These are phyloP conservation scores for Drosophila parabipectinata DNA, from an alignment of 1,140 invertebrate species.

Conservation along the genomic window DNA sequence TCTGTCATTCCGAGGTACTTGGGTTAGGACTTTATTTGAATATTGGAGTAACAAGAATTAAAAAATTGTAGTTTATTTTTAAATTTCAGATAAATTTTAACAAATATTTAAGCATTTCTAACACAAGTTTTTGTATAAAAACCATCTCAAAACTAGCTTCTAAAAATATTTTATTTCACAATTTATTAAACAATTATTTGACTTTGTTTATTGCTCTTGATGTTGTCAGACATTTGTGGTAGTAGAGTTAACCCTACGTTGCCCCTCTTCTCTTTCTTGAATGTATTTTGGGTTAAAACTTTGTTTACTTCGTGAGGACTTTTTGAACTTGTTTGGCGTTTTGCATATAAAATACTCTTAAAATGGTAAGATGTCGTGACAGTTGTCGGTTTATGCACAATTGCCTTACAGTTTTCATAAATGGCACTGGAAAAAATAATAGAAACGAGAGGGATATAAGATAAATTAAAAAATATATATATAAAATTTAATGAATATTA, in stretches of 20 bases:
- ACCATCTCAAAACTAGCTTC: no score
- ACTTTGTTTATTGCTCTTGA: conserved; percentile 1
- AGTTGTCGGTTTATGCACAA: conserved; percentile 53
- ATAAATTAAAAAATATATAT: background rate
- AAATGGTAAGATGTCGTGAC: conserved; percentile 49
- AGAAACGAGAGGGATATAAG: background rate
- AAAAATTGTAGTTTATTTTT: no score
- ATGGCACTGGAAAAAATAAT: conserved; percentile 20
- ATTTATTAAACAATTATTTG: conserved; percentile 1
- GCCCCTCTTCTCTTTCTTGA: background rate
- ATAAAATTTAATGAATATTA: background rate
- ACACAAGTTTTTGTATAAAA: no score
- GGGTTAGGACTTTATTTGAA: no score
- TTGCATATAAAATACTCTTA: conserved; percentile 33
- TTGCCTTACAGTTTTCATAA: conserved; percentile 74
- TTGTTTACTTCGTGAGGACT: conserved; percentile 21
- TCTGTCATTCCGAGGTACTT: conserved; percentile 14
- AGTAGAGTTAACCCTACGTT: background rate
- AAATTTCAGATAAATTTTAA: no score
- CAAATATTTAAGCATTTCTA: background rate
- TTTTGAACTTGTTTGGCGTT: conserved; percentile 36
- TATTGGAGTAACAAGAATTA: no score
- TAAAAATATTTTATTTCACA: background rate
- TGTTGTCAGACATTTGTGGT: conserved; percentile 1
- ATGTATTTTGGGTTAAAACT: background rate